Evolutionary conservation across 2,888 invertebrate species (phyloP), one percentile per base, ranked within the genome.

Genomic region (Latheticus oryzae): DNA sequence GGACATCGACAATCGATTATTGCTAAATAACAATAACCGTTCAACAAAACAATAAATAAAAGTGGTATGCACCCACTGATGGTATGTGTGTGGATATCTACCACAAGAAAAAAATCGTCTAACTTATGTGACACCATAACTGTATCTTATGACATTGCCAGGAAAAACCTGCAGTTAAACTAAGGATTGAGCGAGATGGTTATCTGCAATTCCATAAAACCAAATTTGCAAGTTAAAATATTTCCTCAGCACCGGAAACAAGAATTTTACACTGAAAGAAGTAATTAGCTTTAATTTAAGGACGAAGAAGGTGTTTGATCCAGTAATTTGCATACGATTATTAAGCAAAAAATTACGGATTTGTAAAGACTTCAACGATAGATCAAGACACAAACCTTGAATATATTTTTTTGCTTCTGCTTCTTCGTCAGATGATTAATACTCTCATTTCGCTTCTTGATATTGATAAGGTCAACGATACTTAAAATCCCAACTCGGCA

Each of bases 11-110:
- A 28, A 45, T 45, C 32, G 30, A 35, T 47, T 47, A 47, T 47
- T 35, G 35, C 33, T 52, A 40, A 52, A 52, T 42, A 52, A 52
- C 52, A 52, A 52, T 52, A 52, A 52, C 52, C 33, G 52, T 52
- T 38, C 11, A 52, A 12, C 40, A 42, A 24, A 52, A 40, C 35
- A 42, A 40, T 52, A 52, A 52, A 52, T 52, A 11, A 9, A 42
- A 52, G 42, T 42, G 40, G 32, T 52, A 33, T 52, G 52, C 52
- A 30, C 52, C 52, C 52, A 42, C 50, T 35, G 19, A 16, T 30
- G 52, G 30, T 38, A 40, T 40, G 51, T 32, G 8, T n/a, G n/a
- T n/a, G n/a, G n/a, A n/a, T n/a, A n/a, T n/a, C n/a, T 8, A 35
- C 1, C 21, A 24, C 37, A 26, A 24, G 24, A 42, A 42, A 52